phyloP scores from a whole-genome alignment of 2,888 invertebrate species.

The Altica lythri region DNA sequence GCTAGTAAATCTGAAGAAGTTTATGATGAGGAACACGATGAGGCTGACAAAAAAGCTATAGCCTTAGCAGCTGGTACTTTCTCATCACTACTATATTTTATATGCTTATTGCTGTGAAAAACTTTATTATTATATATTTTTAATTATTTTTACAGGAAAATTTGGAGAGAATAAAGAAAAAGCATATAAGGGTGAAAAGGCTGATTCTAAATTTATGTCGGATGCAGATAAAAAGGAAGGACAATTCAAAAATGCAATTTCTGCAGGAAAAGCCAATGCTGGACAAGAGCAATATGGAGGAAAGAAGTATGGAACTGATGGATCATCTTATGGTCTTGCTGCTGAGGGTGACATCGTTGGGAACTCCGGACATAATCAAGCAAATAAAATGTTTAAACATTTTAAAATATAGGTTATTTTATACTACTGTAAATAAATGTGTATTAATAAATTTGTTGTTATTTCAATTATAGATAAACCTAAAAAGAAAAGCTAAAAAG shows the following conservation, averaged over 20 bases:
- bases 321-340: constrained; percentile 63
- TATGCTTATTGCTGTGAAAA: too few species aligned
- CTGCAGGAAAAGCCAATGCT: constrained; percentile 58
- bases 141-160: constrained; percentile 11
- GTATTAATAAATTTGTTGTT: constrained; percentile 1
- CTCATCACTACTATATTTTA: too few species aligned
- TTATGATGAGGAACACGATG: constrained; percentile 69
- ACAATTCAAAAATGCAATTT: constrained; percentile 58
- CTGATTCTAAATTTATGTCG: constrained; percentile 63
- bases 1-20: constrained; percentile 68
- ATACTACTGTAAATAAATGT: neutral
- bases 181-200: constrained; percentile 58
- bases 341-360: constrained; percentile 66
- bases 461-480: too few species aligned
- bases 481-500: too few species aligned
- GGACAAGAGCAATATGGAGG: constrained; percentile 66
- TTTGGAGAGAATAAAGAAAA: constrained; percentile 15
- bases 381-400: constrained; percentile 61
- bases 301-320: constrained; percentile 63
- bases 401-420: constrained; percentile 48
- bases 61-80: too few species aligned
- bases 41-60: constrained; percentile 64
- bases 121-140: too few species aligned
- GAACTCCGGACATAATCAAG: constrained; percentile 65
- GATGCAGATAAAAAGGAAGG: constrained; percentile 64